A percentile compares a stretch with the other conserved stretches of the same genome.
These are phyloP conservation scores for Marronus borbonicus DNA, from an alignment of 2,888 invertebrate species.

Conservation along the genomic window DNA sequence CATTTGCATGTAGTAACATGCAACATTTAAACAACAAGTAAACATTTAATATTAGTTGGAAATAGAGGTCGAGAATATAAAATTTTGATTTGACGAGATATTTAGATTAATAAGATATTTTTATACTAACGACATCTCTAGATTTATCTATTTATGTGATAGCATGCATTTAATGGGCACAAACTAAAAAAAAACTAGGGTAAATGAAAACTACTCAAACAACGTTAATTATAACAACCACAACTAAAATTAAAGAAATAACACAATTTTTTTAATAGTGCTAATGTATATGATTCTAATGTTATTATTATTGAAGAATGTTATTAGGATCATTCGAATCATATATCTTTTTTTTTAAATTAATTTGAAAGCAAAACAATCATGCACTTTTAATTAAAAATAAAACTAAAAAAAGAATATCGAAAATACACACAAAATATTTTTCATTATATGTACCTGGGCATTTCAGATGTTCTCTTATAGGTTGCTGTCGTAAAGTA, in stretches of 20 bases:
- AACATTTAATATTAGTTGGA: background rate
- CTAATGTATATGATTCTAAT: background rate
- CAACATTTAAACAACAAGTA: too few species aligned
- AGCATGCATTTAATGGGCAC: too few species aligned
- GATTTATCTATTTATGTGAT: too few species aligned
- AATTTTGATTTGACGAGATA: background rate
- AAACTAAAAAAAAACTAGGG: too few species aligned
- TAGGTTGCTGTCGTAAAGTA: constrained; percentile 15
- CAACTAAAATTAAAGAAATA: too few species aligned
- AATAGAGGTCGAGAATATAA: constrained; percentile 14
- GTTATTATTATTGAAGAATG: background rate
- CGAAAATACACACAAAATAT: constrained; percentile 20
- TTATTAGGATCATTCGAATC: constrained; percentile 1
- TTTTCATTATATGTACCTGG: constrained; percentile 16
- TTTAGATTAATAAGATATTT: too few species aligned
- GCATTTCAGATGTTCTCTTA: constrained; percentile 3
- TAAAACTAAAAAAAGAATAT: constrained; percentile 16
- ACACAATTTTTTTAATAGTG: background rate
- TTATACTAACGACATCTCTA: too few species aligned
- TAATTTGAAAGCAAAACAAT: constrained; percentile 15
- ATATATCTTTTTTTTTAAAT: background rate
- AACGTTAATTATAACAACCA: too few species aligned
- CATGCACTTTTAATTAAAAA: constrained; percentile 28
- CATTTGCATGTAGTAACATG: background rate
- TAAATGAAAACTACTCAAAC: too few species aligned